phyloP scores from a whole-genome alignment of 1,140 invertebrate genomes.

The Plectrocnemia conspersa region DNA sequence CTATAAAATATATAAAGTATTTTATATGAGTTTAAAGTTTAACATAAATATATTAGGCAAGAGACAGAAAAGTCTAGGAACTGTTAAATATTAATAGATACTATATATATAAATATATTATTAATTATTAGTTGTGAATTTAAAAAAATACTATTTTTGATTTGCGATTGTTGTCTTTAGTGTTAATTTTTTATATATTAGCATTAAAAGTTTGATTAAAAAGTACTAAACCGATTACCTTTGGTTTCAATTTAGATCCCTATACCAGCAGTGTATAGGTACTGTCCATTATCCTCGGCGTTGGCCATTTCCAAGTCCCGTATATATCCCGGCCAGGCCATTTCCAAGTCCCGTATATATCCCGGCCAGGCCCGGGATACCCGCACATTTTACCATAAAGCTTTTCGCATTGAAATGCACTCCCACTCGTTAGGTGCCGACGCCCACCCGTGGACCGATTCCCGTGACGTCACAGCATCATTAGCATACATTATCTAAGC shows the following conservation, averaged over 20 bases:
- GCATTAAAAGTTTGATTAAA: too few species aligned
- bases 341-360: conserved; percentile 8
- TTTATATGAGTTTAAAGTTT: too few species aligned
- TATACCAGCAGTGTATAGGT: conserved; percentile 6
- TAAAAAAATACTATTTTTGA: too few species aligned
- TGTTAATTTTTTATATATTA: too few species aligned
- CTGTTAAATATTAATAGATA: too few species aligned
- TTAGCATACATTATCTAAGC: conserved; percentile 29
- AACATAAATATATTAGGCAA: too few species aligned
- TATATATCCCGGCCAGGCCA: neutral
- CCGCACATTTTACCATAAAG: conserved; percentile 16
- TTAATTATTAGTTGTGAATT: too few species aligned
- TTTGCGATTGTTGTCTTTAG: too few species aligned
- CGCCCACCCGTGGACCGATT: neutral
- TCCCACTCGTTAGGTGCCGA: conserved; percentile 21
- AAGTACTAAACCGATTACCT: too few species aligned
- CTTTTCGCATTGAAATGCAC: conserved; percentile 22
- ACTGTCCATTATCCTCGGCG: conserved; percentile 3
- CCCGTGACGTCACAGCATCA: conserved; percentile 20
- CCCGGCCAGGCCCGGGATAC: neutral
- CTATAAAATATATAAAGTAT: too few species aligned
- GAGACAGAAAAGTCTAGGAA: too few species aligned
- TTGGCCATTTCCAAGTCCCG: conserved; percentile 8
- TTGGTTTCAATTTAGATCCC: conserved; percentile 10
- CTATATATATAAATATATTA: too few species aligned